Conservation (phyloP, 2,113 vertebrate species). For the Malurus alboscapulatus region DNA sequence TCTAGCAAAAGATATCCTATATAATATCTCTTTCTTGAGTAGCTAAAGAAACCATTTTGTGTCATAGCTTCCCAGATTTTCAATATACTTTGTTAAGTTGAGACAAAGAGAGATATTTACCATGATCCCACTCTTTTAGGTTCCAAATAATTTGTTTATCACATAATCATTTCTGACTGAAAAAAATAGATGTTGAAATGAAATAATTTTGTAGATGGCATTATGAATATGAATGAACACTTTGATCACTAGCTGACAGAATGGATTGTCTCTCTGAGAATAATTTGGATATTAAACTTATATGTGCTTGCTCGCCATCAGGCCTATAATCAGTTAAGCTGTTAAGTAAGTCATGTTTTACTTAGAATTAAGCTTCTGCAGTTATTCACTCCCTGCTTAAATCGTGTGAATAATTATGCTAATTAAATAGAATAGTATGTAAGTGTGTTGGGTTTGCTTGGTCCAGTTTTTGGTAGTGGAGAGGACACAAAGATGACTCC, state of each 20-base stretch:
- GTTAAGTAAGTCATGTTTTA: neutral
- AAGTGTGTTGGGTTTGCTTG: neutral
- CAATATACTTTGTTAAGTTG: neutral
- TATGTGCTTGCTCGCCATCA: neutral
- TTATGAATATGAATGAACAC: neutral
- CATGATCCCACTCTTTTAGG: neutral
- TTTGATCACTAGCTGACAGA: neutral
- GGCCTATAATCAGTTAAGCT: neutral
- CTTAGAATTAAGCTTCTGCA: neutral
- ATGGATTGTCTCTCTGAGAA: neutral
- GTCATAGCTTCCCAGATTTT: neutral
- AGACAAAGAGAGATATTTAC: neutral
- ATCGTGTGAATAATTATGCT: neutral
- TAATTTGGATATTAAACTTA: conserved; percentile 7
- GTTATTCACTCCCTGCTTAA: neutral
- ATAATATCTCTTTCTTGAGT: neutral
- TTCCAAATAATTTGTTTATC: neutral
- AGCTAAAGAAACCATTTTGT: neutral
- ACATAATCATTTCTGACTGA: neutral
- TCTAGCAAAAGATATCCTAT: neutral
- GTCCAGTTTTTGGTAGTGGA: too few species aligned
- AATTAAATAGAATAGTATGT: neutral
- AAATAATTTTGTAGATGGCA: neutral
- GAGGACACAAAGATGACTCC: too few species aligned
- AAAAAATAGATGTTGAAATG: neutral